These are phyloP conservation scores for Eilema depressum DNA, from an alignment of 2,888 invertebrate genomes.

Conservation along the genomic window DNA sequence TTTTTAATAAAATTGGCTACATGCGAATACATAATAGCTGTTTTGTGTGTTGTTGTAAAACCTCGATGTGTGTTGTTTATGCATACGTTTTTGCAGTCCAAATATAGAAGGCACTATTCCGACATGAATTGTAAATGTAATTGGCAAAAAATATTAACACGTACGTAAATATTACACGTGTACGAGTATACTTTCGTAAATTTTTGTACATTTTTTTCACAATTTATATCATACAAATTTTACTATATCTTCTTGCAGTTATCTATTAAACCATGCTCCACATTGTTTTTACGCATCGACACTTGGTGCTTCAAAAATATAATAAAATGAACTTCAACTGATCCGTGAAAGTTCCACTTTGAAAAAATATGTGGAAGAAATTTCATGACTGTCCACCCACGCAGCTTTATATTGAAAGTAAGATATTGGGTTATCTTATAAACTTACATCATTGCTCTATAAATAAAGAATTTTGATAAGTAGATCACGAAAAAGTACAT, in stretches of 20 bases:
- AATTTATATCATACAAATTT: background rate
- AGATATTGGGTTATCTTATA: background rate
- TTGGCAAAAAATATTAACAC: constrained; percentile 27
- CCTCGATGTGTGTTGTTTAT: constrained; percentile 50
- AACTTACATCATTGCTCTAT: background rate
- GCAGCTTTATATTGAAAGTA: background rate
- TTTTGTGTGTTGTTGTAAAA: constrained; percentile 70
- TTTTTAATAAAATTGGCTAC: background rate
- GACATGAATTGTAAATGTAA: constrained; percentile 40
- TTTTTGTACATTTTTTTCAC: background rate
- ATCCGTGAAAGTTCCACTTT: background rate
- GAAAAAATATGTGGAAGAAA: background rate
- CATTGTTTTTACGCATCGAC: background rate
- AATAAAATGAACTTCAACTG: background rate
- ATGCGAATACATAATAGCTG: constrained; percentile 45
- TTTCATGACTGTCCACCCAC: background rate
- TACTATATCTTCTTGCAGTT: too few relatives aligned
- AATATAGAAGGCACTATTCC: constrained; percentile 56
- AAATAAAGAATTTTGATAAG: background rate
- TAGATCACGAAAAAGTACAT: background rate
- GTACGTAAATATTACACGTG: background rate
- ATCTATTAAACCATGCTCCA: too few relatives aligned
- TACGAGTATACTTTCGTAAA: constrained; percentile 17
- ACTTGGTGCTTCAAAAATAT: background rate
- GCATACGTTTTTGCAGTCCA: constrained; percentile 45